Evolutionary conservation across 2,797 vertebrate species (phyloP).

Genomic region (Cirrhinus mrigala): DNA sequence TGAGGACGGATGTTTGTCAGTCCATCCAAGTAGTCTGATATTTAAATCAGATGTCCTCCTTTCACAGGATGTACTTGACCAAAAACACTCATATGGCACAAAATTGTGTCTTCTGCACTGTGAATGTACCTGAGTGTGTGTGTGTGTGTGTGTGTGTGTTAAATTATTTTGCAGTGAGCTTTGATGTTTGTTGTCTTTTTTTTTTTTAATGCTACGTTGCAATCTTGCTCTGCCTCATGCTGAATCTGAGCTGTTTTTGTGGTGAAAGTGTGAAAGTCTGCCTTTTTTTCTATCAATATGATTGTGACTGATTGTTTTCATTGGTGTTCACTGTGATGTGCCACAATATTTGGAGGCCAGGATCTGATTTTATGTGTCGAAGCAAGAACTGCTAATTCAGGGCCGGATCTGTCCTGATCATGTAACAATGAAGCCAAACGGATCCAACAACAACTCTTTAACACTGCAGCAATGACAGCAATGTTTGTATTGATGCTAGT

Average conservation of each 20-base stretch:
- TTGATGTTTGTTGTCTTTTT: constrained; percentile 58
- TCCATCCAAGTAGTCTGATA: constrained; percentile 10
- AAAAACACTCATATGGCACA: constrained; percentile 45
- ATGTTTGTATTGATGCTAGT: constrained; percentile 26
- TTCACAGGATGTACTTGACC: constrained; percentile 16
- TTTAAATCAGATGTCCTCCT: constrained; percentile 12
- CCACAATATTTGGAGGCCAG: constrained; percentile 58
- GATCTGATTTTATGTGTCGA: constrained; percentile 35
- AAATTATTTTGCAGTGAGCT: constrained; percentile 45
- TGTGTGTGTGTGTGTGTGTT: constrained; percentile 40
- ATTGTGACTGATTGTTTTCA: constrained; percentile 68
- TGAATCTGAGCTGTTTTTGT: constrained; percentile 63
- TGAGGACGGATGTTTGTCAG: constrained; percentile 12
- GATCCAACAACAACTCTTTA: constrained; percentile 20
- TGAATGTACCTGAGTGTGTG: constrained; percentile 70
- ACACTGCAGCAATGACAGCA: constrained; percentile 29
- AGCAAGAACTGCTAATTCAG: constrained; percentile 14
- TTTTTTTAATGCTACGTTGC: constrained; percentile 64
- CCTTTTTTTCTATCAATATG: constrained; percentile 63
- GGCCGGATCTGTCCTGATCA: constrained; percentile 1
- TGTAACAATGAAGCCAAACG: not conserved
- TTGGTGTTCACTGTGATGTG: constrained; percentile 78
- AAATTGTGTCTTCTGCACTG: constrained; percentile 62
- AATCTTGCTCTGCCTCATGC: constrained; percentile 63
- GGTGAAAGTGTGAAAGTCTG: constrained; percentile 54